Evolutionary conservation across 37 sponge, comb jelly and placozoan genomes (phyloP).

Genomic region (Spongia lamella): DNA sequence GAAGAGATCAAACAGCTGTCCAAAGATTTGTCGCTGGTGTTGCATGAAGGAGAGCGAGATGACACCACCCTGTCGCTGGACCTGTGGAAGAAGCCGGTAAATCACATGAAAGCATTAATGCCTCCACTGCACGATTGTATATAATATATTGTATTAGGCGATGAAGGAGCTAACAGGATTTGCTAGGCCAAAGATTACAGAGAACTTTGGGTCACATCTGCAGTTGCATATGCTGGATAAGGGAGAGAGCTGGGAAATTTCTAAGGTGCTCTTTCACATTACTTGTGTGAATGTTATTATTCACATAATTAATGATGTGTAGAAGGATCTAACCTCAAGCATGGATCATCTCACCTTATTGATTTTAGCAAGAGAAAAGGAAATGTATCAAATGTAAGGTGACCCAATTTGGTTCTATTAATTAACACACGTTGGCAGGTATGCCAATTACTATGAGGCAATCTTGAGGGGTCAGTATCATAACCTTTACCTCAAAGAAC

Average conservation of each 20-base stretch:
- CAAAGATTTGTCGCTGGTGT: constrained; percentile 36
- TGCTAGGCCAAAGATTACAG: constrained; percentile 54
- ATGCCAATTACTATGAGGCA: constrained; percentile 68
- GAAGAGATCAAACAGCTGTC: constrained; percentile 48
- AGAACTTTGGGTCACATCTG: constrained; percentile 23
- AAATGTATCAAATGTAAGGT: constrained; percentile 60
- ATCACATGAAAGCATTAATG: neutral
- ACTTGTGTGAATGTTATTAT: too few relatives aligned
- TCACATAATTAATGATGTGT: neutral
- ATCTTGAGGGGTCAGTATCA: constrained; percentile 52
- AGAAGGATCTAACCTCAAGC: constrained; percentile 5
- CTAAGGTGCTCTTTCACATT: too few relatives aligned
- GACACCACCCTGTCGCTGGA: constrained; percentile 63
- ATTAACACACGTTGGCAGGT: constrained; percentile 24
- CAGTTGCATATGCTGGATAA: constrained; percentile 13
- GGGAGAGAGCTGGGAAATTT: constrained; percentile 10
- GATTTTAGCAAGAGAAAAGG: constrained; percentile 70
- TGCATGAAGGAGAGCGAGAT: constrained; percentile 65
- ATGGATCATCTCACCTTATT: constrained; percentile 32
- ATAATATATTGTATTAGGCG: neutral
- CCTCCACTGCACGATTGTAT: neutral
- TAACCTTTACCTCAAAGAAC: constrained; percentile 54
- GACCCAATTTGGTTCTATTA: neutral
- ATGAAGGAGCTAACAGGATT: constrained; percentile 58
- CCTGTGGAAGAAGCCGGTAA: constrained; percentile 71